Base-by-base conservation (phyloP, 2,797 vertebrate species). In the Linurgus olivaceus region DNA sequence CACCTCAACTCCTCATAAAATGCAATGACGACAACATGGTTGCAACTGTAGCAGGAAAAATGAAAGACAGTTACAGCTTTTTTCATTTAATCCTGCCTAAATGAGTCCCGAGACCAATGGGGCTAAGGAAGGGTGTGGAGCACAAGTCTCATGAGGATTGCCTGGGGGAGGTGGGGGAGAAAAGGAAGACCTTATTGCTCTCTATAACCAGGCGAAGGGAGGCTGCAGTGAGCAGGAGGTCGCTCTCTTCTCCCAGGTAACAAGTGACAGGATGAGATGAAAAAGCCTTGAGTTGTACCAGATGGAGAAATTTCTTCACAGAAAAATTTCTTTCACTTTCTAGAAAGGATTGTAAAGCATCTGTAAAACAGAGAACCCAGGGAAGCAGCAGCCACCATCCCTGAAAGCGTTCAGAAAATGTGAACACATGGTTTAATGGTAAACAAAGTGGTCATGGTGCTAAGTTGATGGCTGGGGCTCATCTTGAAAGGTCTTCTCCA, bases 371-470 rank as follows among this genome's bases (percentile, higher is more conserved):
- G 19, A 50, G 10, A 9, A 28, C 3, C 26, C 19, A 33, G 11
- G n/a, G 11, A 75, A 68, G 31, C 37, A 54, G 38, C 1, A 70
- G 50, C 42, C 44, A 57, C 14, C 21, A 57, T 2, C 38, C n/a
- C 65, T 17, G 10, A 16, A 51, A 51, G n/a, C 4, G 0, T 23
- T 51, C 57, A 51, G 28, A 63, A 71, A 57, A 45, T 2, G 5
- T 17, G n/a, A 76, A 24, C 24, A 26, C 24, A 9, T 13, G 17
- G 24, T 55, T 57, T 31, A 48, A 57, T 9, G 16, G n/a, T 21
- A 24, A 82, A 51, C 29, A 19, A 2, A 28, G 44, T 0, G 0
- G 16, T 33, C 3, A 2, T 8, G 12, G 29, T 19, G 25, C 29
- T 31, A 55, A 10, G 8, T 3, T 76, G 17, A 51, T 38, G n/a